These are phyloP conservation scores for Nanorana parkeri DNA, from an alignment of 2,113 vertebrate genomes.

Conservation along the genomic window DNA sequence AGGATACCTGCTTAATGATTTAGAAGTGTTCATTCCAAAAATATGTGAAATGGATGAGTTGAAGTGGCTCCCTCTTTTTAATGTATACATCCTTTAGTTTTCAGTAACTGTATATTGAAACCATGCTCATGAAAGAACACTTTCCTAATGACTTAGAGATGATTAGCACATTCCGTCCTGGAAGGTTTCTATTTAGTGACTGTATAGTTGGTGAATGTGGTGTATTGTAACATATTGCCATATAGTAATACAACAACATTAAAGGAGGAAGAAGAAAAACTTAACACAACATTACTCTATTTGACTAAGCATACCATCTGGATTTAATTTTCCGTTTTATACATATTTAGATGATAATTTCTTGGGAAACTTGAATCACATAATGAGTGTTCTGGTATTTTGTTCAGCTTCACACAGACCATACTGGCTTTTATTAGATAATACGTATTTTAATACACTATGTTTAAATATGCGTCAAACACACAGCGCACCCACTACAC, in stretches of 20 bases:
- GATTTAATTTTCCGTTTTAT: constrained; percentile 16
- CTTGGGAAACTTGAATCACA: constrained; percentile 10
- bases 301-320: constrained; percentile 16
- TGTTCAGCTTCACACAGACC: not conserved
- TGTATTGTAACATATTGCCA: not conserved
- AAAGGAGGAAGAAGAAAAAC: not conserved
- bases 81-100: not conserved
- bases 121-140: no score
- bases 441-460: not conserved
- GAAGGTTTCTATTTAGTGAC: not conserved
- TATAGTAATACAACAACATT: not conserved
- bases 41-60: not conserved
- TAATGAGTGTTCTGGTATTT: not conserved
- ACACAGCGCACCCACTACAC: no score
- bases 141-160: no score
- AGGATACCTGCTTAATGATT: not conserved
- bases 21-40: not conserved
- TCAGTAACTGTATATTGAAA: no score
- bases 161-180: no score
- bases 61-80: not conserved
- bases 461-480: not conserved
- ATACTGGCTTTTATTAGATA: no score
- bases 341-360: constrained; percentile 30
- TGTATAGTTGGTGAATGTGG: not conserved
- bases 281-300: not conserved